These are phyloP conservation scores for Zeus faber DNA, from an alignment of 2,113 vertebrate genomes.

Conservation along the genomic window DNA sequence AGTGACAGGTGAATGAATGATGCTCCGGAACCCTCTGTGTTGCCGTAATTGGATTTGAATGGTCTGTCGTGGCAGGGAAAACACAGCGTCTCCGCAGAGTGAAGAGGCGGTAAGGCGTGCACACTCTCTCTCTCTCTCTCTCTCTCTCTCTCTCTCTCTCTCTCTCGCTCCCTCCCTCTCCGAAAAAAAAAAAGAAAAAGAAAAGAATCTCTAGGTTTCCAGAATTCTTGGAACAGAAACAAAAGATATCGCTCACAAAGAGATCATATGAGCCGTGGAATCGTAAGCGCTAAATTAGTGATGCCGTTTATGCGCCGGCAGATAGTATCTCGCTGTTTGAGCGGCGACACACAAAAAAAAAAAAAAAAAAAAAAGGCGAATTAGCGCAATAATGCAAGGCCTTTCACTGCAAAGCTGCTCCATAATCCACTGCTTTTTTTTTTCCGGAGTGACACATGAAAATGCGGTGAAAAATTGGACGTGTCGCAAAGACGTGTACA, in stretches of 20 bases:
- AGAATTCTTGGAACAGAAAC: neutral
- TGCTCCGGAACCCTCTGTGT: constrained; percentile 46
- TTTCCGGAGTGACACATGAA: too few relatives aligned
- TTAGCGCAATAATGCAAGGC: constrained; percentile 8
- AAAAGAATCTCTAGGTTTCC: neutral
- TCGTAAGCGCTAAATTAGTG: constrained; percentile 10
- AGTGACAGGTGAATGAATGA: constrained; percentile 59
- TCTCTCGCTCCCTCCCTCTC: neutral
- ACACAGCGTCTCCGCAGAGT: constrained; percentile 38
- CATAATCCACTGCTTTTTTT: too few relatives aligned
- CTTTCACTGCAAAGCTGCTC: constrained; percentile 2
- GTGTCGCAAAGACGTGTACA: too few relatives aligned
- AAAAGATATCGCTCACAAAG: constrained; percentile 27
- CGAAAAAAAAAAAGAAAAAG: too few relatives aligned
- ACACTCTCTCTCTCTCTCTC: neutral
- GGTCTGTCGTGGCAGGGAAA: constrained; percentile 52
- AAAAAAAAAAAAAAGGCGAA: neutral
- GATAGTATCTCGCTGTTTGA: neutral
- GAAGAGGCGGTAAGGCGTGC: constrained; percentile 8
- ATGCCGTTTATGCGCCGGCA: neutral
- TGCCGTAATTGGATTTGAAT: constrained; percentile 69
- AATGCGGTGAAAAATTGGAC: too few relatives aligned
- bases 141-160: neutral
- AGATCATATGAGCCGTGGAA: constrained; percentile 11
- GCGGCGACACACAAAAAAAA: neutral